Conservation (phyloP, 2,888 invertebrate species). For the Alitta virens region DNA sequence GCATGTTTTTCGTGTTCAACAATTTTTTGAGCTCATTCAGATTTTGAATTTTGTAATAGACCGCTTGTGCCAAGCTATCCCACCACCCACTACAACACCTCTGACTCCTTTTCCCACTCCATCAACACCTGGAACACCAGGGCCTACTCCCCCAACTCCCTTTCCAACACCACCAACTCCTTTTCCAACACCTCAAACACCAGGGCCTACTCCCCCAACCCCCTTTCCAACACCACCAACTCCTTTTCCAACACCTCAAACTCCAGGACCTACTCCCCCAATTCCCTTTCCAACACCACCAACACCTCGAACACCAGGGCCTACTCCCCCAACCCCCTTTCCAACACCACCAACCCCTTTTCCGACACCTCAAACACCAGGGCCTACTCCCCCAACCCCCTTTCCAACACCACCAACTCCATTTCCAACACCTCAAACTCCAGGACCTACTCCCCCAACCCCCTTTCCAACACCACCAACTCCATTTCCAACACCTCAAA, state of each 20-base stretch:
- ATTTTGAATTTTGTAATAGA: background rate
- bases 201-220: background rate
- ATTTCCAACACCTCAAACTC: background rate
- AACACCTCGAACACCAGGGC: background rate
- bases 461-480: background rate
- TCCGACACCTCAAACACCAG: background rate
- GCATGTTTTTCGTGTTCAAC: slow-evolving; percentile 3
- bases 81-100: background rate
- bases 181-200: background rate
- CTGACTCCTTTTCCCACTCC: too few relatives aligned
- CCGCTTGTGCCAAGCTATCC: background rate
- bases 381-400: background rate
- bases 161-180: background rate
- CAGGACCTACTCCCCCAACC: background rate
- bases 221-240: background rate
- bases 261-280: background rate
- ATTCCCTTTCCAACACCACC: background rate
- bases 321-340: background rate
- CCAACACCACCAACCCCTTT: background rate
- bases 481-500: background rate
- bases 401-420: slow-evolving; percentile 3
- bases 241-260: background rate
- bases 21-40: too few relatives aligned
- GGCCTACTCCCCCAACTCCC: background rate
- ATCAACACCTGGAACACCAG: too few relatives aligned